Percentiles rank a stretch among this genome's conserved stretches.
These are phyloP conservation scores for Protomyctophum bolini DNA, from an alignment of 2,113 vertebrate genomes.

Conservation along the genomic window DNA sequence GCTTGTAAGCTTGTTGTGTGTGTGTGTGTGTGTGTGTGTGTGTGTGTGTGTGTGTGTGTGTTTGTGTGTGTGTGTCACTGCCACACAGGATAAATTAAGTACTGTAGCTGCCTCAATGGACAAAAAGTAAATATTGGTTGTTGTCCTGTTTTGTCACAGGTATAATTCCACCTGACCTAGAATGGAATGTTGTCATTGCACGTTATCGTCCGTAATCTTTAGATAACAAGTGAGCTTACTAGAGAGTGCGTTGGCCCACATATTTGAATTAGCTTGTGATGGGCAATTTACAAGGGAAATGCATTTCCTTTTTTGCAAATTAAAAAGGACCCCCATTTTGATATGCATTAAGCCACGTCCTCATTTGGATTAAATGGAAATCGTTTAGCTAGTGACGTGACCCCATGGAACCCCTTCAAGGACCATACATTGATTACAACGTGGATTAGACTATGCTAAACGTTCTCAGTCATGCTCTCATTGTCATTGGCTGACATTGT, in stretches of 20 bases:
- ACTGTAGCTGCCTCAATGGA: background rate
- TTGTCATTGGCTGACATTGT: background rate
- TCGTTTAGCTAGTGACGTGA: no score
- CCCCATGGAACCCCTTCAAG: no score
- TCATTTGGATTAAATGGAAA: no score
- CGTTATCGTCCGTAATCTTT: conserved; percentile 2
- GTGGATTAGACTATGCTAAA: no score
- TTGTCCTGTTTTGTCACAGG: background rate
- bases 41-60: no score
- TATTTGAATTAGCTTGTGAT: background rate
- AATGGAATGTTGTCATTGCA: conserved; percentile 2
- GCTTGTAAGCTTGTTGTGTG: no score
- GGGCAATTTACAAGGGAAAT: background rate
- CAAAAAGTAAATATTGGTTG: background rate
- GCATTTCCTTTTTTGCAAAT: conserved; percentile 3
- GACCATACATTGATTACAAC: no score
- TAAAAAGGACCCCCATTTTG: background rate
- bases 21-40: no score
- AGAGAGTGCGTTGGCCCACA: background rate
- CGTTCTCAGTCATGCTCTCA: no score
- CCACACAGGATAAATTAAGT: no score
- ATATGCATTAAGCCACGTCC: no score
- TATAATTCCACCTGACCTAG: background rate
- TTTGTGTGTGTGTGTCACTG: no score
- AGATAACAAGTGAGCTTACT: background rate